These are phyloP conservation scores for Hermetia illucens DNA, from an alignment of 1,140 invertebrate species.

Conservation along the genomic window DNA sequence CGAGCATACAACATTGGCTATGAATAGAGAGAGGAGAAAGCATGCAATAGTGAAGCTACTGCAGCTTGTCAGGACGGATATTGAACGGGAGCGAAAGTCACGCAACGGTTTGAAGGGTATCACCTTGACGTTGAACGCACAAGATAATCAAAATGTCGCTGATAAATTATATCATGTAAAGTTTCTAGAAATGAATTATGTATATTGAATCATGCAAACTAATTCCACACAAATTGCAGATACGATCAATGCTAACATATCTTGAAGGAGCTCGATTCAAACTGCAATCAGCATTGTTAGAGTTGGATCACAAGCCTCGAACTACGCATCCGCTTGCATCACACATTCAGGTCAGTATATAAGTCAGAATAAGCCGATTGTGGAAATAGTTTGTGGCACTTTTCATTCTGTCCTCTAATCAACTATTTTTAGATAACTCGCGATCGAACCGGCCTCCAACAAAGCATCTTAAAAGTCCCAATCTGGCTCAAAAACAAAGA, in stretches of 20 bases:
- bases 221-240: constrained; percentile 38
- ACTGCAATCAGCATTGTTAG: constrained; percentile 63
- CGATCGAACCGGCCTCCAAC: constrained; percentile 78
- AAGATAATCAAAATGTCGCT: constrained; percentile 82
- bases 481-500: constrained; percentile 57
- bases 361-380: background rate
- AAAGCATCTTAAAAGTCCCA: constrained; percentile 74
- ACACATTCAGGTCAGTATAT: constrained; percentile 44
- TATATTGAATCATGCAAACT: background rate
- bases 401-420: background rate
- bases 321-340: constrained; percentile 66
- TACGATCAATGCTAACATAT: constrained; percentile 82
- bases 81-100: constrained; percentile 72
- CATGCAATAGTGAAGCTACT: constrained; percentile 69
- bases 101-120: constrained; percentile 78
- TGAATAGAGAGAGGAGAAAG: constrained; percentile 81
- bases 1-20: constrained; percentile 81
- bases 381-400: too few species aligned
- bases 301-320: constrained; percentile 60
- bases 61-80: constrained; percentile 67
- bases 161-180: constrained; percentile 82
- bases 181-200: background rate
- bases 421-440: constrained; percentile 46
- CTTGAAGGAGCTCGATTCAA: constrained; percentile 82
- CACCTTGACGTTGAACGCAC: constrained; percentile 76